Evolutionary conservation across 2,888 invertebrate genomes (phyloP), one percentile per base, ranked within the genome.

Genomic region (Cosmorhoe ocellata): DNA sequence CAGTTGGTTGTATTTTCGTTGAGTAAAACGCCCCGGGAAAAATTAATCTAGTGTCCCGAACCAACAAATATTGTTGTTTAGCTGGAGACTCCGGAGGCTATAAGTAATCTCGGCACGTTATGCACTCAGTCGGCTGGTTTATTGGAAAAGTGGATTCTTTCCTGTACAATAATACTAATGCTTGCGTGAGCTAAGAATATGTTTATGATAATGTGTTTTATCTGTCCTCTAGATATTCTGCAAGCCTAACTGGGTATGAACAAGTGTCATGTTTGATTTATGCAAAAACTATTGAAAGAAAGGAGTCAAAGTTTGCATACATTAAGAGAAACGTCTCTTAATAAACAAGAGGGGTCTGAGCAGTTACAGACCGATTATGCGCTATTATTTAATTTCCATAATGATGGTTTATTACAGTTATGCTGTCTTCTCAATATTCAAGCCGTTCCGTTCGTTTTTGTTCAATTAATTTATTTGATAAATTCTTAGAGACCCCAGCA

Each of bases 41-140:
- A 86, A 84, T 83, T 84, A 85, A 86, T 85, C 81, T 83, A 76
- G 77, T 80, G 80, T 78, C 79, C 78, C 76, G 74, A 71, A 68
- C 79, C 77, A 75, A 74, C 84, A 84, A 86, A 85, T 84, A 85
- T 84, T 85, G 80, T 87, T 84, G 85, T 86, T 85, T 84, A 84
- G 79, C 73, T 70, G 60, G 44, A 41, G 51, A 67, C 71, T 74
- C 74, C 74, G 72, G 75, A 64, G 78, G 81, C 80, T 79, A 81
- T 84, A 83, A 84, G 85, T 84, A 87, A 86, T 86, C 84, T 78
- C 76, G 72, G 80, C 81, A 81, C 84, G 83, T 83, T 83, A 85
- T 85, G 80, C 83, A 80, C 81, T 82, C 74, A 66, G 73, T 65
- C 74, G 79, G 76, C 64, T 69, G 75, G 76, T 83, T 84, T 86